These are phyloP conservation scores for Lasioglossum vierecki DNA, from an alignment of 2,888 invertebrate genomes.

Conservation along the genomic window DNA sequence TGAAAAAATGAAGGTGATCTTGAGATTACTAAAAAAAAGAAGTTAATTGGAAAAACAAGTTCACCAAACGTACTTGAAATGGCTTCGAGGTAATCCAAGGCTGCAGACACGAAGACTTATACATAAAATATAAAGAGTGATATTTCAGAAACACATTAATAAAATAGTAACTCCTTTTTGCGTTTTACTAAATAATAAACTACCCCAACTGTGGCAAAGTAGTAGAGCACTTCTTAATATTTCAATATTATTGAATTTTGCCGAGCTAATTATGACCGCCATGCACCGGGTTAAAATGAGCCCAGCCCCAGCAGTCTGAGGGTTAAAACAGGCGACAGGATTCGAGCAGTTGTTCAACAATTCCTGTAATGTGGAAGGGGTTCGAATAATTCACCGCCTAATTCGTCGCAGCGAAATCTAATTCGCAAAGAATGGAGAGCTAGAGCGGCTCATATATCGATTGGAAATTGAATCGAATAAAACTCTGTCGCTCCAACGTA, in stretches of 20 bases:
- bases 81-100: too few relatives aligned
- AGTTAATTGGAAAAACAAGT: too few relatives aligned
- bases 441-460: background rate
- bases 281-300: background rate
- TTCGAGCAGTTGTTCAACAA: background rate
- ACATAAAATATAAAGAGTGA: too few relatives aligned
- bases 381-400: background rate
- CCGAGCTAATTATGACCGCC: background rate
- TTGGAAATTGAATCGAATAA: constrained; percentile 15
- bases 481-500: constrained; percentile 7
- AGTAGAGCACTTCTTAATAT: too few relatives aligned
- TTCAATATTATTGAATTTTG: background rate
- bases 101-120: too few relatives aligned
- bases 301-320: background rate
- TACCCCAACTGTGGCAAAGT: too few relatives aligned
- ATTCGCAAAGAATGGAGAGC: background rate
- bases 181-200: background rate
- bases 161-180: too few relatives aligned
- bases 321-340: background rate
- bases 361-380: background rate
- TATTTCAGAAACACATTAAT: too few relatives aligned
- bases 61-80: too few relatives aligned
- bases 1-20: too few relatives aligned
- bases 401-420: background rate
- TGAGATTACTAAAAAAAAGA: too few relatives aligned